Evolutionary conservation across 2,113 vertebrate genomes (phyloP).

Genomic region (Dromaius novaehollandiae): DNA sequence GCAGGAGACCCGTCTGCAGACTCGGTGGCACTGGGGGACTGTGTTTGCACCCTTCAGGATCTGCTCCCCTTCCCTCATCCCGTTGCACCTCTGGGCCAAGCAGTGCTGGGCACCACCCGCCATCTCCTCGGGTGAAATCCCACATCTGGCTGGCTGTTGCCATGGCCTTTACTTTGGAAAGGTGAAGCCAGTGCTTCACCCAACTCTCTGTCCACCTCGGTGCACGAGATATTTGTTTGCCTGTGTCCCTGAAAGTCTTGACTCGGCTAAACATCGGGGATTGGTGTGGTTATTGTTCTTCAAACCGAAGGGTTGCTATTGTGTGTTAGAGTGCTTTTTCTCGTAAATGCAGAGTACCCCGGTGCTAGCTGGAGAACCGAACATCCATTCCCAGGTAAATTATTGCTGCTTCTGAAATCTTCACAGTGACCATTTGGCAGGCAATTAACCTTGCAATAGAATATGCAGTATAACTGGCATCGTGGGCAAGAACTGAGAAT

Average conservation of each 20-base stretch:
- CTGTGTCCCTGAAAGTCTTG: not conserved
- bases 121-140: not conserved
- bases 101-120: not conserved
- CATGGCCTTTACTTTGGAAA: not conserved
- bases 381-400: not conserved
- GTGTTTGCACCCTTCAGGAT: not conserved
- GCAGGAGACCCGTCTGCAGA: not conserved
- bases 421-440: not conserved
- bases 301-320: not conserved
- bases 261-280: not conserved
- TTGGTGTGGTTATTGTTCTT: not conserved
- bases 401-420: not conserved
- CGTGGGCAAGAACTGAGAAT: not conserved
- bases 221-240: not conserved
- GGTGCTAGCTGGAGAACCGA: not conserved
- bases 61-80: not conserved
- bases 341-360: not conserved
- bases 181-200: not conserved
- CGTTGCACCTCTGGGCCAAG: too few species aligned
- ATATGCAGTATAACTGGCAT: not conserved
- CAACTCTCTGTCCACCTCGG: not conserved
- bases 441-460: conserved; percentile 50
- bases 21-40: not conserved
- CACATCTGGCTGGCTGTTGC: not conserved
- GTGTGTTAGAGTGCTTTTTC: not conserved